These are phyloP conservation scores for Symphodus melops DNA, from an alignment of 2,113 vertebrate species.

Conservation along the genomic window DNA sequence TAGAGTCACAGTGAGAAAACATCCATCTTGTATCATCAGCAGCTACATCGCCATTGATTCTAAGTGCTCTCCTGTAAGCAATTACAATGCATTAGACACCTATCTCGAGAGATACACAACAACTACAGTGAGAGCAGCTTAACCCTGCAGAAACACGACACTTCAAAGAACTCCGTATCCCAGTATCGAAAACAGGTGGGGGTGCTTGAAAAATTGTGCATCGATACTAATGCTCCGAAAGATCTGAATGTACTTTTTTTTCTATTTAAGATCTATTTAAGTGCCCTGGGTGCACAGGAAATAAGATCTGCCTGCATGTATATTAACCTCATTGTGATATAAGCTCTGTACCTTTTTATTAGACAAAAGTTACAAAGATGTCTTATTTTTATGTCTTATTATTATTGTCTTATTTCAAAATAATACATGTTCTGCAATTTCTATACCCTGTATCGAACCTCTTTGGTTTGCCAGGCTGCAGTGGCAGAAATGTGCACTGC, in stretches of 20 bases:
- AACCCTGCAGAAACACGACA: conserved; percentile 19
- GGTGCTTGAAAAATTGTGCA: neutral
- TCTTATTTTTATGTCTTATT: no score
- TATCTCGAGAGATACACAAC: neutral
- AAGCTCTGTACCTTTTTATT: conserved; percentile 7
- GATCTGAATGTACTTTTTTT: conserved; percentile 18
- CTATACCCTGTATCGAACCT: neutral
- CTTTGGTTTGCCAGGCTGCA: no score
- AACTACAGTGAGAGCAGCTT: conserved; percentile 9
- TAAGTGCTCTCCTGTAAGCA: conserved; percentile 19
- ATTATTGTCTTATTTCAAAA: conserved; percentile 22
- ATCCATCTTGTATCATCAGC: neutral
- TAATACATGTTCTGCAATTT: conserved; percentile 3
- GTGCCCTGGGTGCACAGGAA: conserved; percentile 19
- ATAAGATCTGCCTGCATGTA: conserved; percentile 11
- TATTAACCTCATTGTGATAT: conserved; percentile 25
- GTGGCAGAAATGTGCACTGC: no score
- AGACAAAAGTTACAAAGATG: conserved; percentile 17
- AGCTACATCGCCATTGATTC: neutral
- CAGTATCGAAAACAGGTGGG: conserved; percentile 6
- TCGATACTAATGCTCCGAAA: conserved; percentile 5
- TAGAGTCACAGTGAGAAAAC: conserved; percentile 9
- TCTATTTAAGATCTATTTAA: conserved; percentile 18
- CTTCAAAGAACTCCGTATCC: conserved; percentile 6
- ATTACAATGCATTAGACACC: conserved; percentile 17